Percentiles rank a stretch among this genome's conserved stretches.
These are phyloP conservation scores for Nomada fucata DNA, from an alignment of 2,888 invertebrate species.

Conservation along the genomic window DNA sequence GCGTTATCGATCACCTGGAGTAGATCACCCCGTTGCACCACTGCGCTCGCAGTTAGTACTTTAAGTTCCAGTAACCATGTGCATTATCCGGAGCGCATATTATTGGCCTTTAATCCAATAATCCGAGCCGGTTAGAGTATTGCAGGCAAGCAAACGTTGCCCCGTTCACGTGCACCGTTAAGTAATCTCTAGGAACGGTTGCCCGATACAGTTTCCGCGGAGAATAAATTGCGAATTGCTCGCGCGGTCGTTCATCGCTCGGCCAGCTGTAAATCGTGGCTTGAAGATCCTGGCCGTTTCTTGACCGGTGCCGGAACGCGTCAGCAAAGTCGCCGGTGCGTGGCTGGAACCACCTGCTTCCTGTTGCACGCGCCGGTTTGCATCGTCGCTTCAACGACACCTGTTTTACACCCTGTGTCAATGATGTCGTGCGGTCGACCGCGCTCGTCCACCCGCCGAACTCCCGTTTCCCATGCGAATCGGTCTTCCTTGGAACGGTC, in stretches of 20 bases:
- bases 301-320: slow-evolving; percentile 63
- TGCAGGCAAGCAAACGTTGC: not conserved
- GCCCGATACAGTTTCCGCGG: slow-evolving; percentile 25
- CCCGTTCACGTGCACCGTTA: slow-evolving; percentile 22
- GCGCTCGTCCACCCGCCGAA: slow-evolving; percentile 22
- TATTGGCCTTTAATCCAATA: slow-evolving; percentile 26
- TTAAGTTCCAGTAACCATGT: too few species aligned
- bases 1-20: too few species aligned
- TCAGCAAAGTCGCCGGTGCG: slow-evolving; percentile 77
- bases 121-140: not conserved
- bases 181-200: slow-evolving; percentile 26
- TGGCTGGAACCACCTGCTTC: slow-evolving; percentile 82
- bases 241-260: slow-evolving; percentile 23
- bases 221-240: slow-evolving; percentile 27
- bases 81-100: not conserved
- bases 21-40: too few species aligned
- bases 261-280: slow-evolving; percentile 33
- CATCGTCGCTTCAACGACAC: slow-evolving; percentile 55
- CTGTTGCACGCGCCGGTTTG: slow-evolving; percentile 72
- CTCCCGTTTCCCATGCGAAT: slow-evolving; percentile 6
- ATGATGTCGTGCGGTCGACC: not conserved
- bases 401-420: slow-evolving; percentile 50
- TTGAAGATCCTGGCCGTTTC: slow-evolving; percentile 53
- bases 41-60: too few species aligned
- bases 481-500: slow-evolving; percentile 31